These are phyloP conservation scores for Eumacrocentrus americanus DNA, from an alignment of 2,888 invertebrate genomes.

Conservation along the genomic window DNA sequence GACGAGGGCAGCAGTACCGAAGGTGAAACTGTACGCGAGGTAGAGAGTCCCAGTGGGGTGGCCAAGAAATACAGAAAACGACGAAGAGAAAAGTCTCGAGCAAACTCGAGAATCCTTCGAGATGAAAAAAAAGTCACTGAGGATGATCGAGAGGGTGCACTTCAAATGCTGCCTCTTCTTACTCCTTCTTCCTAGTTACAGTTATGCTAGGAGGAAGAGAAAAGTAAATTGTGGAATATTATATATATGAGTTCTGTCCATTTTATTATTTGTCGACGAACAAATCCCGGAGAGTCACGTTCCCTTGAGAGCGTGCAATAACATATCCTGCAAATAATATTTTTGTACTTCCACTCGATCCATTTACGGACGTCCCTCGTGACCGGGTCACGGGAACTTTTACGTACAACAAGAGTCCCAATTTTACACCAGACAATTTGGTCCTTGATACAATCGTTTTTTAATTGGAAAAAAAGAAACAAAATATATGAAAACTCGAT, in stretches of 20 bases:
- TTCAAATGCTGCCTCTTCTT: slow-evolving; percentile 50
- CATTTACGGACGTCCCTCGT: too few species aligned
- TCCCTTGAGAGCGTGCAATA: background rate
- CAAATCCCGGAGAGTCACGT: too few species aligned
- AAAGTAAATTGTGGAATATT: background rate
- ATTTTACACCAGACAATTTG: too few species aligned
- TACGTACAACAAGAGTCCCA: too few species aligned
- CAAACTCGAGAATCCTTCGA: slow-evolving; percentile 24
- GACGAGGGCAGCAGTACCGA: slow-evolving; percentile 6
- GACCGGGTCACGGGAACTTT: too few species aligned
- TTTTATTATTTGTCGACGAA: slow-evolving; percentile 31
- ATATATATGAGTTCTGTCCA: slow-evolving; percentile 10
- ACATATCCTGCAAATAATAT: slow-evolving; percentile 56
- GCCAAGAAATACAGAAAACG: slow-evolving; percentile 26
- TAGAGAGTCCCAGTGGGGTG: slow-evolving; percentile 3
- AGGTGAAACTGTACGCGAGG: slow-evolving; percentile 7
- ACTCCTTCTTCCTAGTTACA: slow-evolving; percentile 43
- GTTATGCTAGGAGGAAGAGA: background rate
- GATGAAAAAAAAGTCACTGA: slow-evolving; percentile 38
- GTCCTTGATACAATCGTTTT: too few species aligned
- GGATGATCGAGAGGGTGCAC: slow-evolving; percentile 40
- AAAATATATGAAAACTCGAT: too few species aligned
- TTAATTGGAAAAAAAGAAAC: too few species aligned
- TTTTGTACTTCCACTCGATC: slow-evolving; percentile 54
- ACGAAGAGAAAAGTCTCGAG: slow-evolving; percentile 31